Conservation (phyloP, 2,797 vertebrate species). For the Hippocampus kuda region DNA sequence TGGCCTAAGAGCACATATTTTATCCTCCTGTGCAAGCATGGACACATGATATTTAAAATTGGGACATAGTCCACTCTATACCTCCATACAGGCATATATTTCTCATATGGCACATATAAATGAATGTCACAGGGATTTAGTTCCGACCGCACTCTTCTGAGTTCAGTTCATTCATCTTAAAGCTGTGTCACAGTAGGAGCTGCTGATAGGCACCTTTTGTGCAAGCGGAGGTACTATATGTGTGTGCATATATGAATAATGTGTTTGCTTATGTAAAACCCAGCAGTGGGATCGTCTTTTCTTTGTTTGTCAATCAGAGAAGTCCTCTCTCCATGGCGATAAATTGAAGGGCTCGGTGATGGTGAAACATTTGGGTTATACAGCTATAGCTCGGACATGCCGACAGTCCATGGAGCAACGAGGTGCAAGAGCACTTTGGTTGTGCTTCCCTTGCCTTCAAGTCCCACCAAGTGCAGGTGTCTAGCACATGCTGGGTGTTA, state of each 20-base stretch:
- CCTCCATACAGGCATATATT: conserved; percentile 25
- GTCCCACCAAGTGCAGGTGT: conserved; percentile 35
- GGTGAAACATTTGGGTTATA: conserved; percentile 40
- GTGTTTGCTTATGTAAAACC: conserved; percentile 42
- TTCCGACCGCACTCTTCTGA: conserved; percentile 43
- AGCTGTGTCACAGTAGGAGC: conserved; percentile 37
- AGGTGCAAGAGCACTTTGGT: conserved; percentile 36
- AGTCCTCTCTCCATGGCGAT: conserved; percentile 42
- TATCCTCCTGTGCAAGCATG: conserved; percentile 22
- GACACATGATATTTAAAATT: conserved; percentile 14
- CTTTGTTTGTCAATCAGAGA: conserved; percentile 50
- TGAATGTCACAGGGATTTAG: conserved; percentile 50
- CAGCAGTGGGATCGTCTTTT: conserved; percentile 45
- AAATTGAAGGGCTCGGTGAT: conserved; percentile 29
- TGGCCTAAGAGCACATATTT: conserved; percentile 16
- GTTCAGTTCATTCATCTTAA: conserved; percentile 45
- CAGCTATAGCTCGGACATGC: conserved; percentile 23
- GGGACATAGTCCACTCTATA: conserved; percentile 3
- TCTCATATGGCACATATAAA: conserved; percentile 33
- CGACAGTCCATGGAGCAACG: conserved; percentile 32
- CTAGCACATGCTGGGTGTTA: conserved; percentile 33
- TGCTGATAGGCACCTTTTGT: conserved; percentile 13
- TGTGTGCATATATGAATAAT: conserved; percentile 32
- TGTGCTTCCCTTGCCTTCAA: conserved; percentile 25
- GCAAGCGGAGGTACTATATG: background rate